Conservation (phyloP, 1,140 invertebrate species). For the Colletes latitarsis region DNA sequence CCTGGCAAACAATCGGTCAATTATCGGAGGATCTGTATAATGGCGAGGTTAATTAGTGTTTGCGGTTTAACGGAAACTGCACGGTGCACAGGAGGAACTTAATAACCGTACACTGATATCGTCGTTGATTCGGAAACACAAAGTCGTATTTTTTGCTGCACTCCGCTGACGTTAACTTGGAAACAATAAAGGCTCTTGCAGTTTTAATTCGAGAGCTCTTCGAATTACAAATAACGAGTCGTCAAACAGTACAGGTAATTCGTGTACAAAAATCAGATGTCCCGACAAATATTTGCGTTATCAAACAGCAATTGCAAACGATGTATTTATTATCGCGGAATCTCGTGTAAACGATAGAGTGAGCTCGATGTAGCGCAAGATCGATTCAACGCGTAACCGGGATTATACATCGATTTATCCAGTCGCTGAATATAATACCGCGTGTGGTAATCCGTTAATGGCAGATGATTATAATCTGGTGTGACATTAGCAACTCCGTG, state of each 20-base stretch:
- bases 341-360: constrained; percentile 3
- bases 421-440: constrained; percentile 11
- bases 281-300: not conserved
- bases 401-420: constrained; percentile 42
- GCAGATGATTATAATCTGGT: constrained; percentile 31
- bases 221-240: no score
- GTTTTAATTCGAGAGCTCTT: no score
- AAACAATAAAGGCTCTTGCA: no score
- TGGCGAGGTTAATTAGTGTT: constrained; percentile 12
- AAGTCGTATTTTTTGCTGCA: not conserved
- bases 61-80: not conserved
- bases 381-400: not conserved
- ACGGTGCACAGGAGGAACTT: not conserved
- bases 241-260: no score
- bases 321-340: not conserved
- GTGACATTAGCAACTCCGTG: not conserved
- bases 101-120: not conserved
- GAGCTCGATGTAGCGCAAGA: not conserved
- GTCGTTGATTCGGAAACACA: no score
- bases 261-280: no score
- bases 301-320: not conserved
- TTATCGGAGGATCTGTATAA: not conserved
- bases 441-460: constrained; percentile 30
- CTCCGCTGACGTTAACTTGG: no score
- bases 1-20: constrained; percentile 22